Evolutionary conservation across 35 echinoderm and acorn worm genomes (phyloP), one percentile per base, ranked within the genome.

Genomic region (Patiria miniata): DNA sequence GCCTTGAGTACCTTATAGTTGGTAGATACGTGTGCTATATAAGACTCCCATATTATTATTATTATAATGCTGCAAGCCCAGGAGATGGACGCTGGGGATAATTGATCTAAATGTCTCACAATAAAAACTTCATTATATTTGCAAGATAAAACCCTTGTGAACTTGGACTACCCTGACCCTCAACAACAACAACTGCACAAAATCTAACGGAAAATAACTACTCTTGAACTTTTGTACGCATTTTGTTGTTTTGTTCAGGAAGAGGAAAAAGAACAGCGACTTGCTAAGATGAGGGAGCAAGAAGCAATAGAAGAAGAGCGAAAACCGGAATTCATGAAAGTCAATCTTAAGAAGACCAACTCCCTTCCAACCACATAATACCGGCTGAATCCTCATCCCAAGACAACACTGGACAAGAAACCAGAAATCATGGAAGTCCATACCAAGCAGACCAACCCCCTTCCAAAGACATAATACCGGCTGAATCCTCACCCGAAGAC

Each of bases 251-350:
- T 73, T 34, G 26, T 30, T 73, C 65, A 73, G 65, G 65, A 73
- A 34, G 65, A 73, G 34, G 65, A 73, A 34, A 22, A 30, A 23
- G 65, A 73, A 34, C 65, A 73, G 29, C 23, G 30, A 14, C 23
- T 73, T 18, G 26, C 34, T 26, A 73, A 73, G 34, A n/a, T 73
- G 65, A 73, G 29, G 65, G 65, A 22, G 65, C 30, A 73, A 36
- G 65, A 73, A 34, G 65, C 65, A 7, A 73, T 73, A 73, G 65
- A 26, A 10, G 65, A 73, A 73, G 65, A 73, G 26, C 21, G 8
- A 7, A 73, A 73, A 34, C 65, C 65, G 2, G 65, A 73, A 23
- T 73, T 73, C 65, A 73, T 73, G 65, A 73, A 73, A 73, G 65
- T 73, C 7, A 18, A 7, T 32, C 65, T 73, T 30, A 73, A 73